Conservation (phyloP, 2,888 invertebrate genomes). For the Cataglyphis cursor region DNA sequence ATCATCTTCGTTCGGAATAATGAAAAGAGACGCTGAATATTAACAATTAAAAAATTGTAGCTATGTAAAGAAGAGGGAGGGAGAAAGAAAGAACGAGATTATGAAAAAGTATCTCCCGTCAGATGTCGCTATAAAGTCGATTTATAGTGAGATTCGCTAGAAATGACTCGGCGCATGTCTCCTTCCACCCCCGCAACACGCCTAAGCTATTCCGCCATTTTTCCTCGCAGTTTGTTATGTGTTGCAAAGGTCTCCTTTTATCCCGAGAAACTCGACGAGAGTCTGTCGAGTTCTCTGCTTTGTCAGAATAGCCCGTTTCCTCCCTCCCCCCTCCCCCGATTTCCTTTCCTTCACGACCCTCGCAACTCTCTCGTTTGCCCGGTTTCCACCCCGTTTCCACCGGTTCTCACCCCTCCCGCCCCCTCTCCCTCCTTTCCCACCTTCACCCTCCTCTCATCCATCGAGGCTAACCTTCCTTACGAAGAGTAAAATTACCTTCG, state of each 20-base stretch:
- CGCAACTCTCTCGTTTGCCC: slow-evolving; percentile 57
- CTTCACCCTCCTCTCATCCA: slow-evolving; percentile 67
- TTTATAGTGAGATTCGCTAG: not conserved
- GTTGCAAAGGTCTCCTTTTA: slow-evolving; percentile 79
- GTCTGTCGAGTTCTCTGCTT: slow-evolving; percentile 67
- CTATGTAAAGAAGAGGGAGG: not conserved
- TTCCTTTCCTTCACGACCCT: slow-evolving; percentile 42
- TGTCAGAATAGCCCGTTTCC: slow-evolving; percentile 69
- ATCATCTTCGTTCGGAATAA: not conserved
- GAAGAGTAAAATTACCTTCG: slow-evolving; percentile 87
- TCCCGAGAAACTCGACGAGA: slow-evolving; percentile 82
- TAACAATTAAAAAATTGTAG: not conserved
- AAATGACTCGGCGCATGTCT: slow-evolving; percentile 5
- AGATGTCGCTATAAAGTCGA: slow-evolving; percentile 9
- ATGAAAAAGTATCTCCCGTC: not conserved
- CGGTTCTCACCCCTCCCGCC: slow-evolving; percentile 66
- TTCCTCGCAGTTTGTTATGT: slow-evolving; percentile 81
- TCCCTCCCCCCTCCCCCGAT: not conserved
- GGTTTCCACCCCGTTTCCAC: slow-evolving; percentile 79
- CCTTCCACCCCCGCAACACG: slow-evolving; percentile 3
- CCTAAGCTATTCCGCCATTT: slow-evolving; percentile 67
- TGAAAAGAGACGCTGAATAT: not conserved
- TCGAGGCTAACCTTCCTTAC: slow-evolving; percentile 79
- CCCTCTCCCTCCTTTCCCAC: slow-evolving; percentile 62
- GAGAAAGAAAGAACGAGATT: no score